These are phyloP conservation scores for Hedychridium roseum DNA, from an alignment of 2,888 invertebrate species.

Conservation along the genomic window DNA sequence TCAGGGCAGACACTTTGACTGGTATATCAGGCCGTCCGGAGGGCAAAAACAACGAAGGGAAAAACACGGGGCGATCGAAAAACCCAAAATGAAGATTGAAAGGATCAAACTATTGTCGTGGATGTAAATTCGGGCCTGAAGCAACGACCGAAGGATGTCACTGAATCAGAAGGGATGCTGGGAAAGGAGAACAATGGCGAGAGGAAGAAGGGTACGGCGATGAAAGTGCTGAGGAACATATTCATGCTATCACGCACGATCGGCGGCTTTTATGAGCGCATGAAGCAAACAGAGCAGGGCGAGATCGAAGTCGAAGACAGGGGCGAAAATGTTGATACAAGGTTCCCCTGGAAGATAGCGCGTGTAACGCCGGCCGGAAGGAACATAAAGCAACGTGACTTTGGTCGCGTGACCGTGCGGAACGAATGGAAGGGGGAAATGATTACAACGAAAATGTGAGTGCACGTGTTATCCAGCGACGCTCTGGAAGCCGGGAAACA, in stretches of 20 bases:
- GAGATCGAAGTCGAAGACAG: not conserved
- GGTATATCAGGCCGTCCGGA: too few relatives aligned
- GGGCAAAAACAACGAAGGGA: too few relatives aligned
- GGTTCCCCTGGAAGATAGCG: too few relatives aligned
- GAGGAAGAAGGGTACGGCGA: conserved; percentile 8
- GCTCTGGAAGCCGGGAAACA: conserved; percentile 28
- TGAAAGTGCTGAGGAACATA: conserved; percentile 15
- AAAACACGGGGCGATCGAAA: too few relatives aligned
- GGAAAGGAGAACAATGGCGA: conserved; percentile 11
- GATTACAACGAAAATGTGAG: conserved; percentile 23
- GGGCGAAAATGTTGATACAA: too few relatives aligned
- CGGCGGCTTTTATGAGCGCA: conserved; percentile 10
- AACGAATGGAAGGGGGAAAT: conserved; percentile 14
- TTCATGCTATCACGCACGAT: conserved; percentile 12
- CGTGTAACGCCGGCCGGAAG: conserved; percentile 5
- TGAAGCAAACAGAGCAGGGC: conserved; percentile 3
- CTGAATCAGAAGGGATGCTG: conserved; percentile 15
- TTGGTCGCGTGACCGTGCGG: conserved; percentile 32
- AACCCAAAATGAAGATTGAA: too few relatives aligned
- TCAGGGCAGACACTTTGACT: too few relatives aligned
- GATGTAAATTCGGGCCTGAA: too few relatives aligned
- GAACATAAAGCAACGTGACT: not conserved
- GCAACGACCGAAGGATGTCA: too few relatives aligned
- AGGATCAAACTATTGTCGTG: too few relatives aligned
- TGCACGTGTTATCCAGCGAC: conserved; percentile 24